phyloP scores from a whole-genome alignment of 2,797 vertebrate species.

The Acanthis flammea region DNA sequence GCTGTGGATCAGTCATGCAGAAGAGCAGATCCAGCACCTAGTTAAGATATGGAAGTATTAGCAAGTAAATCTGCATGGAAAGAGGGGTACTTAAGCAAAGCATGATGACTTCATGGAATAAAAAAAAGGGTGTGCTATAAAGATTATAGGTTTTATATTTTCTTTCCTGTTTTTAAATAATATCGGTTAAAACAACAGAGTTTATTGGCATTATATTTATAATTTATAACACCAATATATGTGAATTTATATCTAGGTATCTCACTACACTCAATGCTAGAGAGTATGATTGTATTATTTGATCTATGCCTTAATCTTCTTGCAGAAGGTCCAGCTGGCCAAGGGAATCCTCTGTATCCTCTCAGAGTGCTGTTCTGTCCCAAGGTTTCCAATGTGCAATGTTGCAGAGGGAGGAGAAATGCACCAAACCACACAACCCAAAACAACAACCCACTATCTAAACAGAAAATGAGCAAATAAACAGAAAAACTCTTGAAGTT shows the following conservation, averaged over 20 bases:
- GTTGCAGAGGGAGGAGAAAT: neutral
- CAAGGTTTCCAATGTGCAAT: neutral
- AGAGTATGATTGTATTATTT: neutral
- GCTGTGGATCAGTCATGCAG: neutral
- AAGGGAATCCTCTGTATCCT: neutral
- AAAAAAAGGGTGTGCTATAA: neutral
- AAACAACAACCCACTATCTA: neutral
- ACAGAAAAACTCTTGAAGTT: neutral
- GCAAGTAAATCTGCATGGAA: neutral
- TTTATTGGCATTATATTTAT: neutral
- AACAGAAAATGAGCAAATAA: constrained; percentile 11
- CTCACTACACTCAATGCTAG: neutral
- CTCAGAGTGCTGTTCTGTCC: neutral
- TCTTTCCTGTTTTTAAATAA: constrained; percentile 31
- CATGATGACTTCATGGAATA: neutral
- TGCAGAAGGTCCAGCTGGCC: neutral
- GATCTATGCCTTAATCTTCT: neutral
- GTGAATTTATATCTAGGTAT: neutral
- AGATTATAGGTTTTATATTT: neutral
- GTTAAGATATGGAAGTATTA: neutral
- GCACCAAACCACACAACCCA: neutral
- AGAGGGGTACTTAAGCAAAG: neutral
- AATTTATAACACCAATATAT: neutral
- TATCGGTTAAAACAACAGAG: neutral
- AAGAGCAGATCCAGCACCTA: neutral